These are phyloP conservation scores for Melipona quadrifasciata DNA, from an alignment of 1,140 invertebrate species.

Conservation along the genomic window DNA sequence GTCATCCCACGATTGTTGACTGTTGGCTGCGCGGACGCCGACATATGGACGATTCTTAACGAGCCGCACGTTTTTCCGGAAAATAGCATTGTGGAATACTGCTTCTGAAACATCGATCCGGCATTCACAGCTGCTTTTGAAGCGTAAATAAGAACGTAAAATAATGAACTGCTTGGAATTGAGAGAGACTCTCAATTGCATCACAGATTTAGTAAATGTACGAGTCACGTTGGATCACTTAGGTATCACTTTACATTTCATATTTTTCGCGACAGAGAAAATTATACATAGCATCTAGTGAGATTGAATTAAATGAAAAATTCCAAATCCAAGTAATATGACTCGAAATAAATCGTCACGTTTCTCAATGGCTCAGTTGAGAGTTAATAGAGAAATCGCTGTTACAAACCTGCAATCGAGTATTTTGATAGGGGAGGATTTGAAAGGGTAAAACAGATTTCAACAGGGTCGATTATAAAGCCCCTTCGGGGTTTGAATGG, in stretches of 20 bases:
- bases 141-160: background rate
- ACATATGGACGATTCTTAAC: conserved; percentile 38
- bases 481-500: conserved; percentile 37
- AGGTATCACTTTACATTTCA: too few species aligned
- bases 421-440: background rate
- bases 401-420: too few species aligned
- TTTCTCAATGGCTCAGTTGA: too few species aligned
- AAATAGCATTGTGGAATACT: background rate
- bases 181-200: background rate
- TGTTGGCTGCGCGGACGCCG: background rate
- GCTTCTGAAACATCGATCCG: background rate
- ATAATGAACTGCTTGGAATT: background rate
- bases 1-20: conserved; percentile 33
- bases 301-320: too few species aligned
- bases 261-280: too few species aligned
- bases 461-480: conserved; percentile 35
- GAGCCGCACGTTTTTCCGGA: conserved; percentile 33
- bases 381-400: background rate
- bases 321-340: too few species aligned
- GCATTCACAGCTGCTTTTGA: background rate
- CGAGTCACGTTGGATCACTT: too few species aligned
- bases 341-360: too few species aligned
- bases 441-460: conserved; percentile 33
- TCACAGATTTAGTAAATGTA: too few species aligned
- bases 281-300: too few species aligned